phyloP scores from a whole-genome alignment of 2,888 invertebrate species.

The Drosophila acutilabella region DNA sequence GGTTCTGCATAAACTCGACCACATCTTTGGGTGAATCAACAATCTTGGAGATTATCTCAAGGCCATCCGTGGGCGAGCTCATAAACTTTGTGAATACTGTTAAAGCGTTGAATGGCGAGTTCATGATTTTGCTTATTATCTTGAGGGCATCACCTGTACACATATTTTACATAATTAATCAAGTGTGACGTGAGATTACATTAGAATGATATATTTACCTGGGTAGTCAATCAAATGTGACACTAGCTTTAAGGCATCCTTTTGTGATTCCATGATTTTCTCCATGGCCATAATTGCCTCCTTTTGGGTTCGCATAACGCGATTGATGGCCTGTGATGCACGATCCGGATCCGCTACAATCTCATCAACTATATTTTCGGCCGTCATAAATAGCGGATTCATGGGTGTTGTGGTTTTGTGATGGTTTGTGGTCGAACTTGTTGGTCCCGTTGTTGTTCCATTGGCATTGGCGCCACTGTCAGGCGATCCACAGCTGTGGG shows the following conservation, averaged over 20 bases:
- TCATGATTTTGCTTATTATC: constrained; percentile 85
- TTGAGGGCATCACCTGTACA: constrained; percentile 83
- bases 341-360: constrained; percentile 84
- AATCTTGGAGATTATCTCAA: constrained; percentile 85
- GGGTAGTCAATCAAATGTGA: constrained; percentile 84
- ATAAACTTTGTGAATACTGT: constrained; percentile 85
- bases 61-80: constrained; percentile 85
- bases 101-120: constrained; percentile 85
- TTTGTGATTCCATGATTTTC: constrained; percentile 84
- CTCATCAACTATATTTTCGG: constrained; percentile 83
- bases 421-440: constrained; percentile 38
- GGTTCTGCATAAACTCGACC: constrained; percentile 84
- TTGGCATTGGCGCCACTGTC: constrained; percentile 70
- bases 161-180: constrained; percentile 1
- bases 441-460: constrained; percentile 36
- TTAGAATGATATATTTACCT: constrained; percentile 59
- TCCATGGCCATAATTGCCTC: constrained; percentile 83
- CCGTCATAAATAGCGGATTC: constrained; percentile 78
- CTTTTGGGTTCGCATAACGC: constrained; percentile 83
- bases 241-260: constrained; percentile 84
- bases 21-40: constrained; percentile 85
- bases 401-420: constrained; percentile 46
- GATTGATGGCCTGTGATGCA: constrained; percentile 83
- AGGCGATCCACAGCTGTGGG: constrained; percentile 82
- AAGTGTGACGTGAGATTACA: background rate